Base-by-base conservation (phyloP, 1,140 invertebrate species). In the Hormaphis cornu region DNA sequence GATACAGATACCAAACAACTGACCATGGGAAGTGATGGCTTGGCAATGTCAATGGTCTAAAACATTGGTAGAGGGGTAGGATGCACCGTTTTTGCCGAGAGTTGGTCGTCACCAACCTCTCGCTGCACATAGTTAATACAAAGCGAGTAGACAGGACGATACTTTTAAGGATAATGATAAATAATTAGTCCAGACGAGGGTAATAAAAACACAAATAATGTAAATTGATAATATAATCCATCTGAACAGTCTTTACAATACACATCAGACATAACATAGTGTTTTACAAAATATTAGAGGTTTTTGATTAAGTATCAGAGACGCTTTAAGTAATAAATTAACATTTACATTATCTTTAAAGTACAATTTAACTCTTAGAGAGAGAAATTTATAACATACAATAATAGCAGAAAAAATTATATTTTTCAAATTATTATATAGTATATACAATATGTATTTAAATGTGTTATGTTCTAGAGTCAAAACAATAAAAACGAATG, bases 191-290 rank as follows among this genome's bases (percentile, higher is more conserved):
- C n/a, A n/a, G n/a, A n/a, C n/a, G 40, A 42, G 5, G 18, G 20
- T 0, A 61, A 61, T 61, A 18, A 61, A 61, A 61, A 42, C 22
- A 2, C 58, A 30, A 61, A 61, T 66, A 63, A 33, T 63, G 61
- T 66, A 66, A 50, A 66, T 66, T 28, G 44, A 66, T 66, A 66
- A 66, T 66, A 66, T 66, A 66, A 66, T 66, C 61, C 61, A 66
- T 66, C 61, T 66, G 61, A 66, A 66, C 61, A 66, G 61, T 66
- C 61, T 66, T 66, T 46, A 66, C 61, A 66, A 42, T 66, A 66
- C 61, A 66, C 40, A 66, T 66, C 61, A 66, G 61, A 66, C 44
- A 50, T 66, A 66, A 66, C 20, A 56, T 66, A 50, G 61, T 66
- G 61, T 66, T 66, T 66, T 66, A 66, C 61, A 66, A 66, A 66